Evolutionary conservation across 2,888 invertebrate genomes (phyloP).

Genomic region (Willowsia nigromaculata): DNA sequence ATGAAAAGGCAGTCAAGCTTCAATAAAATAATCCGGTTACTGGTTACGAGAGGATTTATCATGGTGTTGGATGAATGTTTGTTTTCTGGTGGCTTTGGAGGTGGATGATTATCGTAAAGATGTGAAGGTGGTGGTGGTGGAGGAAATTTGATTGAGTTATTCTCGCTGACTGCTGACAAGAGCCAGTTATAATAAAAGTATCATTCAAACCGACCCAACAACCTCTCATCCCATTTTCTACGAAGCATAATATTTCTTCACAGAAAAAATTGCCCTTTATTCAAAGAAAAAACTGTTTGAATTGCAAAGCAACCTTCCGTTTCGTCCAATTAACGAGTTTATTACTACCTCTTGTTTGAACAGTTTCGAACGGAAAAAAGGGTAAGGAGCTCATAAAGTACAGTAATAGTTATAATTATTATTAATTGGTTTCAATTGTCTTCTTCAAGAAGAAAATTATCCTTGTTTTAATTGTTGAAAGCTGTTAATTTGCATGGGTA

Average conservation of each 20-base stretch:
- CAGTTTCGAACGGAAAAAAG: not conserved
- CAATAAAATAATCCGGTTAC: conserved; percentile 24
- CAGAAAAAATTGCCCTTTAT: not conserved
- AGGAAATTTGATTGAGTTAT: conserved; percentile 40
- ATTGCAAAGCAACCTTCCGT: too few relatives aligned
- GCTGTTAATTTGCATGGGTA: not conserved
- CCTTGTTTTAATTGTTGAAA: not conserved
- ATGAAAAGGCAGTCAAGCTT: not conserved
- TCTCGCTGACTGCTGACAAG: conserved; percentile 35
- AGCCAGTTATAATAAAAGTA: conserved; percentile 37
- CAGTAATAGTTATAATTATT: not conserved
- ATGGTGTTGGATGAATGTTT: not conserved
- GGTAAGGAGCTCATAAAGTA: not conserved
- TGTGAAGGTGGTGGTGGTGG: not conserved
- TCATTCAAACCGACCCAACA: not conserved
- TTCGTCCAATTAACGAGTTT: too few relatives aligned
- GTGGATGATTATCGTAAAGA: not conserved
- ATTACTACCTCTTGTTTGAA: too few relatives aligned
- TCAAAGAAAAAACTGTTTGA: not conserved
- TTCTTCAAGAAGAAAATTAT: not conserved
- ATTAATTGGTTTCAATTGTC: not conserved
- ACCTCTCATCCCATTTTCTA: not conserved
- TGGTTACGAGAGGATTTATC: not conserved
- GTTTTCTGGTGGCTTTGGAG: not conserved
- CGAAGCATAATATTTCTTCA: not conserved